phyloP scores from a whole-genome alignment of 1,140 invertebrate species.

The Procambarus clarkii region DNA sequence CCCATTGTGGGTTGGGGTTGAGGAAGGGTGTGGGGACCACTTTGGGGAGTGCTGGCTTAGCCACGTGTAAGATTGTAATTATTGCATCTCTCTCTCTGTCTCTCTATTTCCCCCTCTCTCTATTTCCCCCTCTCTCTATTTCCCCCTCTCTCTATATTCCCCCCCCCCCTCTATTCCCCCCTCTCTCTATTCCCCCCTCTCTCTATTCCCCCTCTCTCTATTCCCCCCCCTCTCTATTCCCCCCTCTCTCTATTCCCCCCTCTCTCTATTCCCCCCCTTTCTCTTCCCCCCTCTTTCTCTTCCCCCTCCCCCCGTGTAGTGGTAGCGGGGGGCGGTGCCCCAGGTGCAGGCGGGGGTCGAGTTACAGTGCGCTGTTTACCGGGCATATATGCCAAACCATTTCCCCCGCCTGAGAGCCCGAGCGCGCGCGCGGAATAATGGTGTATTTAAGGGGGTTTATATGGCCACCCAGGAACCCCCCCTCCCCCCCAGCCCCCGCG shows the following conservation, averaged over 20 bases:
- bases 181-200: too few species aligned
- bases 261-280: neutral
- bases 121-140: too few species aligned
- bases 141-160: too few species aligned
- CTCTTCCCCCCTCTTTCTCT: too few species aligned
- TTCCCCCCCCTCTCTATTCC: neutral
- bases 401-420: neutral
- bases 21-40: too few species aligned
- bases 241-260: neutral
- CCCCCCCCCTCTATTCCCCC: neutral
- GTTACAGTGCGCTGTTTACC: neutral
- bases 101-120: too few species aligned
- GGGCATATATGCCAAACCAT: conserved; percentile 2
- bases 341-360: neutral
- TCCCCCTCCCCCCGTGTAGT: too few species aligned
- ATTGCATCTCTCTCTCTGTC: too few species aligned
- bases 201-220: neutral
- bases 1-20: too few species aligned
- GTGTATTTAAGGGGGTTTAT: neutral
- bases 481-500: neutral
- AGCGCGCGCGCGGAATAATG: neutral
- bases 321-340: neutral
- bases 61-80: too few species aligned
- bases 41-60: too few species aligned
- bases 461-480: neutral